Evolutionary conservation across 1,140 invertebrate genomes (phyloP).

Genomic region (Pseudomyrmex concolor): DNA sequence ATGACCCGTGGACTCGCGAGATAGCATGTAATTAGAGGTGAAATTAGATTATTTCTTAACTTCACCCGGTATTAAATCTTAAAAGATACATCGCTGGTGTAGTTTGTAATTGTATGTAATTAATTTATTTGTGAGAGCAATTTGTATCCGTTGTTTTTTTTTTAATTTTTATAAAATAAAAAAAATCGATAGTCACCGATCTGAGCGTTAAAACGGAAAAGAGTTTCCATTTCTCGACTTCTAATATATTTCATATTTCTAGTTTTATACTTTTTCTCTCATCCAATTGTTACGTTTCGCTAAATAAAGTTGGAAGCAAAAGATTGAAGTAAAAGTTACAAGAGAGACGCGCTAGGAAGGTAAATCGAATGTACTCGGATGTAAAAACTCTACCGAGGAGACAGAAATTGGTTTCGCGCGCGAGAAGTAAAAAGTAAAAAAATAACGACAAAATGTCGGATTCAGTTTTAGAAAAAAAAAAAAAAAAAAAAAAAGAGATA

Average conservation of each 20-base stretch:
- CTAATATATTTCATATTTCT: conserved; percentile 17
- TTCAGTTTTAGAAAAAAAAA: too few relatives aligned
- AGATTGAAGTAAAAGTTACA: background rate
- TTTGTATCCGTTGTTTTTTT: too few relatives aligned
- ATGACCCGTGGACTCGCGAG: background rate
- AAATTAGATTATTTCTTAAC: background rate
- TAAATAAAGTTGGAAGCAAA: conserved; percentile 20
- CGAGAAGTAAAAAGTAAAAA: background rate
- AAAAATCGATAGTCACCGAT: too few relatives aligned
- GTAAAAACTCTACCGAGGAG: background rate
- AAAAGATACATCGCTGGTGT: background rate
- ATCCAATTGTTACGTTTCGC: background rate
- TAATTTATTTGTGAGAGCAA: background rate
- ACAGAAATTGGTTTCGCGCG: conserved; percentile 4
- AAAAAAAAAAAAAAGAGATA: background rate
- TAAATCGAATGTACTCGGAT: conserved; percentile 9
- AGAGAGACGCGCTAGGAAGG: background rate
- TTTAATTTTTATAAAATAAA: too few relatives aligned
- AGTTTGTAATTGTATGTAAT: background rate
- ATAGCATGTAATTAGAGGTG: background rate
- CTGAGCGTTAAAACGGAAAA: too few relatives aligned
- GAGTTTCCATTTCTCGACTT: background rate
- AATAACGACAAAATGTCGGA: background rate
- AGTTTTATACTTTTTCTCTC: background rate
- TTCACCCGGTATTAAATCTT: background rate